Conservation (phyloP, 2,888 invertebrate genomes). For the Eustalomyia histrio region DNA sequence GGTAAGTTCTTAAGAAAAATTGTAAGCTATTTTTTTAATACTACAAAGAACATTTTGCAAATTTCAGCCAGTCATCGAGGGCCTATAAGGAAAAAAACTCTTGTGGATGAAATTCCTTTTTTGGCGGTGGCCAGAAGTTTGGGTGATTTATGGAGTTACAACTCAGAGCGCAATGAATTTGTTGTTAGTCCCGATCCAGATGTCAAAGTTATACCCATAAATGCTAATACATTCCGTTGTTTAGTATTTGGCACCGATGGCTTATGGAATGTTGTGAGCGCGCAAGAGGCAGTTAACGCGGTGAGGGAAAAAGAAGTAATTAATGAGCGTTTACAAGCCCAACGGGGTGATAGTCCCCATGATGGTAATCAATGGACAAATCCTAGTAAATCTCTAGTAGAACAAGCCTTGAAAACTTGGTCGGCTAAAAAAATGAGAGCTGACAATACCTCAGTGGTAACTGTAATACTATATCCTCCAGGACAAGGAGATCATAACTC, state of each 20-base stretch:
- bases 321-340: slow-evolving; percentile 83
- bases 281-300: slow-evolving; percentile 90
- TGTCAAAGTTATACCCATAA: slow-evolving; percentile 90
- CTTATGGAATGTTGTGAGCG: slow-evolving; percentile 95
- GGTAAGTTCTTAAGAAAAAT: slow-evolving; percentile 79
- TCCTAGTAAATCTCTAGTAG: slow-evolving; percentile 94
- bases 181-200: slow-evolving; percentile 99
- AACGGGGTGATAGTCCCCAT: slow-evolving; percentile 71
- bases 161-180: slow-evolving; percentile 92
- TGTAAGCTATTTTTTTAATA: slow-evolving; percentile 3
- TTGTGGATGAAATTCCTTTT: slow-evolving; percentile 96
- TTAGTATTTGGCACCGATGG: slow-evolving; percentile 98
- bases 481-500: slow-evolving; percentile 82
- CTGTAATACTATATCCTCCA: slow-evolving; percentile 92
- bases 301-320: slow-evolving; percentile 90
- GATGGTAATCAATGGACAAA: slow-evolving; percentile 85
- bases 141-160: slow-evolving; percentile 99
- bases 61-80: slow-evolving; percentile 81
- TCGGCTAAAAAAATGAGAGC: slow-evolving; percentile 91
- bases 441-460: slow-evolving; percentile 97
- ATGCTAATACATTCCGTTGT: slow-evolving; percentile 89
- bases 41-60: too few relatives aligned
- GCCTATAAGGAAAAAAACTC: slow-evolving; percentile 93
- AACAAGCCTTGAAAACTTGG: slow-evolving; percentile 91
- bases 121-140: slow-evolving; percentile 97